Evolutionary conservation across 2,888 invertebrate species (phyloP).

Genomic region (Latrodectus hesperus): DNA sequence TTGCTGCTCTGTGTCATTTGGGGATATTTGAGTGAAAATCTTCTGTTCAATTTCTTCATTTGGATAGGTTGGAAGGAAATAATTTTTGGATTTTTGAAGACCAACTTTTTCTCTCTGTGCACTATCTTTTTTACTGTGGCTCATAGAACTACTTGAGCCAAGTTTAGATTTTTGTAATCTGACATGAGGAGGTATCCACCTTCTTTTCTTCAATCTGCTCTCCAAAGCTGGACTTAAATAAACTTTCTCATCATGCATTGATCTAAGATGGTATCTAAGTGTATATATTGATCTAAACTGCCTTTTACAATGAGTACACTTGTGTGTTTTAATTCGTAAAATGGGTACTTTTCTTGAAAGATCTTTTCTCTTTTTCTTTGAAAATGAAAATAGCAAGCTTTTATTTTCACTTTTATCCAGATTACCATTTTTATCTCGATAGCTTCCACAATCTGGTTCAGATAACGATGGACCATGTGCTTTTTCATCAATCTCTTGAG

Average conservation of each 20-base stretch:
- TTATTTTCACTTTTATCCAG: neutral
- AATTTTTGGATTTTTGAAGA: slow-evolving; percentile 17
- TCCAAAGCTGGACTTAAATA: slow-evolving; percentile 65
- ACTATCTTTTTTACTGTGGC: slow-evolving; percentile 14
- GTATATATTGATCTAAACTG: slow-evolving; percentile 67
- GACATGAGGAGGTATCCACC: slow-evolving; percentile 61
- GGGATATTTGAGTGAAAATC: slow-evolving; percentile 42
- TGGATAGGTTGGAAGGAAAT: slow-evolving; percentile 51
- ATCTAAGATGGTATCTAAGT: slow-evolving; percentile 66
- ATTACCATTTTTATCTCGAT: slow-evolving; percentile 7
- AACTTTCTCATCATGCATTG: slow-evolving; percentile 65
- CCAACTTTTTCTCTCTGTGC: slow-evolving; percentile 6
- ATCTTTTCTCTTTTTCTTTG: slow-evolving; percentile 43
- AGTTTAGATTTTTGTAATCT: slow-evolving; percentile 60
- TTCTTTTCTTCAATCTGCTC: slow-evolving; percentile 57
- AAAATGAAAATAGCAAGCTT: neutral
- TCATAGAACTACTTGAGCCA: slow-evolving; percentile 1
- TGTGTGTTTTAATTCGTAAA: slow-evolving; percentile 60
- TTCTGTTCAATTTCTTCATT: slow-evolving; percentile 54
- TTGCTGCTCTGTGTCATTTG: neutral
- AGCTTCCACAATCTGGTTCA: slow-evolving; percentile 14
- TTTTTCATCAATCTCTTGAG: neutral
- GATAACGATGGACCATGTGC: neutral
- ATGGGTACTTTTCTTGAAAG: slow-evolving; percentile 55
- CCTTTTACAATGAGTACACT: slow-evolving; percentile 62